phyloP scores from a whole-genome alignment of 2,113 vertebrate species.

The Anolis carolinensis region DNA sequence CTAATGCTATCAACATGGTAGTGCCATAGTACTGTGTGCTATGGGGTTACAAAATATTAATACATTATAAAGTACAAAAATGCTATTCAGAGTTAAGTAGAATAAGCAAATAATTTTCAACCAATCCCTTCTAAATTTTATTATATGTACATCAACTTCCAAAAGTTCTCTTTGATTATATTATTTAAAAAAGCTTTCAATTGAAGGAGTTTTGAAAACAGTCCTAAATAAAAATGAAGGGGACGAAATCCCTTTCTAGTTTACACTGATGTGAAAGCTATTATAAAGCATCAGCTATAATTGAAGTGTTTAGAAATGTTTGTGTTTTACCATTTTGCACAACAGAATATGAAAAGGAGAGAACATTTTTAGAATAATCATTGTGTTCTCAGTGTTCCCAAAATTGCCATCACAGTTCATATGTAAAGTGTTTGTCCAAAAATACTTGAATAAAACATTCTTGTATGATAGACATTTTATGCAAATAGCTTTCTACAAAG shows the following conservation, averaged over 20 bases:
- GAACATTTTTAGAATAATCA: not conserved
- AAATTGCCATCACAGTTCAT: not conserved
- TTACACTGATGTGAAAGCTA: not conserved
- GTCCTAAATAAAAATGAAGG: not conserved
- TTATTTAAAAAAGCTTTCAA: not conserved
- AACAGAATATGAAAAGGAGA: not conserved
- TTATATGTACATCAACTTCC: not conserved
- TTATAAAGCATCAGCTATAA: not conserved
- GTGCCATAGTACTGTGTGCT: not conserved
- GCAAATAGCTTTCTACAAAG: not conserved
- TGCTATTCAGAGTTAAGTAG: not conserved
- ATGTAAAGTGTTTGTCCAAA: not conserved
- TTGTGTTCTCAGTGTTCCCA: not conserved
- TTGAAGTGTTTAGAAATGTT: not conserved
- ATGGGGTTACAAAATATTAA: not conserved
- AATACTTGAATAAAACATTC: not conserved
- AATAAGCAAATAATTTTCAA: slow-evolving; percentile 2
- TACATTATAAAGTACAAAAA: not conserved
- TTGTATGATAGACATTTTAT: not conserved
- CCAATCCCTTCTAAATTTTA: not conserved
- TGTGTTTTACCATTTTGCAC: not conserved
- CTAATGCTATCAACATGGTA: too few relatives aligned
- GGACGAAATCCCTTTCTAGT: not conserved
- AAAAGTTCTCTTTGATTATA: not conserved
- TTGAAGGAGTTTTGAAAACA: not conserved